Evolutionary conservation across 2,113 vertebrate species (phyloP).

Genomic region (Stigmatopora nigra): DNA sequence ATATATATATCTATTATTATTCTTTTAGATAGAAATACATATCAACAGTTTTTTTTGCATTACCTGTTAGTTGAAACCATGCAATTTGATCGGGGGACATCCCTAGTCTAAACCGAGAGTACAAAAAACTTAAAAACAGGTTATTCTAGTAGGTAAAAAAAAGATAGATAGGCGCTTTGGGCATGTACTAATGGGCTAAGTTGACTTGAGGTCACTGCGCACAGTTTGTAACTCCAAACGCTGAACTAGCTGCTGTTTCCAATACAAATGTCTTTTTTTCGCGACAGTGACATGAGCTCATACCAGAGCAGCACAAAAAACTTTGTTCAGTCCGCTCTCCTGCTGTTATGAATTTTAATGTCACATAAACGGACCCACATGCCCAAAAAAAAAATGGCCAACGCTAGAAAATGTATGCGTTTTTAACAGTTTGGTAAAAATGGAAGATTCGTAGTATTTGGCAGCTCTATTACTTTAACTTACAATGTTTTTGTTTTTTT

Average conservation of each 20-base stretch:
- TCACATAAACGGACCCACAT: neutral
- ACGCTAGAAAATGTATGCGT: no score
- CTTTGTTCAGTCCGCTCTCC: neutral
- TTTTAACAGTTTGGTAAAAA: no score
- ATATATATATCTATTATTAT: no score
- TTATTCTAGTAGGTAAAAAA: neutral
- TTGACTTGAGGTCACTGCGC: neutral
- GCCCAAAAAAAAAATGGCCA: neutral
- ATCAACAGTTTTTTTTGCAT: no score
- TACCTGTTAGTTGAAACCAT: no score
- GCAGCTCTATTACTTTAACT: neutral
- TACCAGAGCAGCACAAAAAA: slow-evolving; percentile 18
- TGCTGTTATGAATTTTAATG: neutral
- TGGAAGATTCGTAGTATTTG: no score
- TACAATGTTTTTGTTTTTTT: no score
- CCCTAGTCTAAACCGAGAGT: no score
- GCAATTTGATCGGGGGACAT: no score
- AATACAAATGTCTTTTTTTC: neutral
- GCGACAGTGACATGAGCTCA: neutral
- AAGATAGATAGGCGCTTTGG: neutral
- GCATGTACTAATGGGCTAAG: neutral
- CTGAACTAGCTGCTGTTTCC: neutral
- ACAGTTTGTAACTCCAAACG: neutral
- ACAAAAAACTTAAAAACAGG: no score
- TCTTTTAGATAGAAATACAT: no score